Evolutionary conservation across 1,140 invertebrate genomes (phyloP).

Genomic region (Eufriesea mexicana): DNA sequence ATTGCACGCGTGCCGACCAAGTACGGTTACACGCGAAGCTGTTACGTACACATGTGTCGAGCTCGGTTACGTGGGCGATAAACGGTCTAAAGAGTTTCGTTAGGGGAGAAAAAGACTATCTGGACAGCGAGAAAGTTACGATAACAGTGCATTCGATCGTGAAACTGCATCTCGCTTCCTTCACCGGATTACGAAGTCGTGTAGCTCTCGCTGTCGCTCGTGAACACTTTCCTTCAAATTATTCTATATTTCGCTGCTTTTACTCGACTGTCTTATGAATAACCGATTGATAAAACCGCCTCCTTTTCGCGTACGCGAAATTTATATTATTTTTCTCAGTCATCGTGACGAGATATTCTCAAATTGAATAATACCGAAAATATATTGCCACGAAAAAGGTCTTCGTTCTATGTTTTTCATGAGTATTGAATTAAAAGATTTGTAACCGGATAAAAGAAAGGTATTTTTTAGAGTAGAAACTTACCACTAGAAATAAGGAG

Average conservation of each 20-base stretch:
- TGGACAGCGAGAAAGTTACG: conserved; percentile 65
- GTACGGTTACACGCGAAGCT: neutral
- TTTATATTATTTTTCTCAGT: neutral
- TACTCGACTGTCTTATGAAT: neutral
- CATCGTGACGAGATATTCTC: neutral
- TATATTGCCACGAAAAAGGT: neutral
- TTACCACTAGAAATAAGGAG: conserved; percentile 89
- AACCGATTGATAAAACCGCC: neutral
- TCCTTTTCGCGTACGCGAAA: neutral
- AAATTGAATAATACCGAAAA: neutral
- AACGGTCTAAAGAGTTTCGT: conserved; percentile 56
- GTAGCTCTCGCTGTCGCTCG: neutral
- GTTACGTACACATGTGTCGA: conserved; percentile 31
- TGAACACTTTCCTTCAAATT: too few relatives aligned
- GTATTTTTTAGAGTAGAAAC: conserved; percentile 32
- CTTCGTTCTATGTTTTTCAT: neutral
- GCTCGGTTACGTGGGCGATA: conserved; percentile 26
- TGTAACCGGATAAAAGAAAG: neutral
- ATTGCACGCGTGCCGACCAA: neutral
- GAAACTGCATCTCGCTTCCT: conserved; percentile 22
- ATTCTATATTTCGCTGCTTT: neutral
- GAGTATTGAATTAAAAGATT: neutral
- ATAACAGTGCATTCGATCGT: conserved; percentile 47
- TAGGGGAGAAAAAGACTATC: conserved; percentile 48
- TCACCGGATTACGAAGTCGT: neutral